phyloP scores from a whole-genome alignment of 2,113 vertebrate species.

The Odontophorus gujanensis region DNA sequence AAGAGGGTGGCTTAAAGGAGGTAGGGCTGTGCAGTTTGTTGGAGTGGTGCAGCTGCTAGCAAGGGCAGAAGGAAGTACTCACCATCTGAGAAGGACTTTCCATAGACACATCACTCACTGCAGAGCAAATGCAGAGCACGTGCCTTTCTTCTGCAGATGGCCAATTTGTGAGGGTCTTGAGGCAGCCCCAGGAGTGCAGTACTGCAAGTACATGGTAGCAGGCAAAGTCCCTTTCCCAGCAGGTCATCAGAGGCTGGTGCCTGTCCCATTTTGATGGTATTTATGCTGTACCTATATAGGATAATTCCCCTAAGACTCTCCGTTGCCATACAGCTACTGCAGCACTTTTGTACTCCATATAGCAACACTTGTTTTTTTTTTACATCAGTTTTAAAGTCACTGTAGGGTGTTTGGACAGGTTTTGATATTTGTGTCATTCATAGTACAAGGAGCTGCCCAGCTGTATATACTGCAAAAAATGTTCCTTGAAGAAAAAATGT shows the following conservation, averaged over 20 bases:
- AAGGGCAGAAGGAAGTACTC: not conserved
- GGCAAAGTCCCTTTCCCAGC: not conserved
- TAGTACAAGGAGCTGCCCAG: not conserved
- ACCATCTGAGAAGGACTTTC: not conserved
- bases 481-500: not conserved
- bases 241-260: not conserved
- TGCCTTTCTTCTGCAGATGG: not conserved
- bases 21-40: not conserved
- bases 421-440: not conserved
- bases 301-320: not conserved
- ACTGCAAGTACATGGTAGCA: not conserved
- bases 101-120: not conserved
- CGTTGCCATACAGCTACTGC: not conserved
- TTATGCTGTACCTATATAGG: not conserved
- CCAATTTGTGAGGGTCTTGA: not conserved
- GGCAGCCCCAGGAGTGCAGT: not conserved
- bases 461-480: not conserved
- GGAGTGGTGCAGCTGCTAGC: not conserved
- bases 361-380: not conserved
- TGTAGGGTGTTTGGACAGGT: not conserved
- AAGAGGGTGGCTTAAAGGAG: not conserved
- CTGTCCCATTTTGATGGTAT: not conserved
- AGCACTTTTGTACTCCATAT: not conserved
- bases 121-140: not conserved
- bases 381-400: not conserved